Conservation (phyloP, 2,888 invertebrate species). For the Epistrophe grossulariae region DNA sequence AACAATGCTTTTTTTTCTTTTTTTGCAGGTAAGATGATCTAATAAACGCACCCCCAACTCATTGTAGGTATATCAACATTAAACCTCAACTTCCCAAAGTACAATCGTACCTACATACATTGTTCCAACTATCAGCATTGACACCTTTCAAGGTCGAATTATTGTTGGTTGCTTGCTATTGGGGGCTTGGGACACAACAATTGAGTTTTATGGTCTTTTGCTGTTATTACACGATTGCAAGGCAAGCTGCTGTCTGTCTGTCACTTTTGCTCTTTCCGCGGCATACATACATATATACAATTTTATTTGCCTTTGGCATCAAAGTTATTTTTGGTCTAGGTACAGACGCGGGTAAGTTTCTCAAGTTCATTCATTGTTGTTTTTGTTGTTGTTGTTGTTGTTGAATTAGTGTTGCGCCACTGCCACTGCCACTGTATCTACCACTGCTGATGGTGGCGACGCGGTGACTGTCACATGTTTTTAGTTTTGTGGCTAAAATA, state of each 20-base stretch:
- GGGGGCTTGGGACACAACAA: slow-evolving; percentile 1
- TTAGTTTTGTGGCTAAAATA: slow-evolving; percentile 32
- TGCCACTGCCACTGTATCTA: not conserved
- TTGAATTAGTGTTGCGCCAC: not conserved
- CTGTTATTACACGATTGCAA: slow-evolving; percentile 25
- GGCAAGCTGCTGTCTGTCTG: slow-evolving; percentile 32
- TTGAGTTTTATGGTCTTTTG: slow-evolving; percentile 24
- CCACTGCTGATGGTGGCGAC: not conserved
- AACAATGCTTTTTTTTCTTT: no score
- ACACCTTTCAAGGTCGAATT: slow-evolving; percentile 52
- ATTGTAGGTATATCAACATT: not conserved
- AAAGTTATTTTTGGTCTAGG: slow-evolving; percentile 40
- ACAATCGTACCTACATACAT: not conserved
- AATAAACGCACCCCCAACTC: slow-evolving; percentile 10
- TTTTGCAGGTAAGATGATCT: slow-evolving; percentile 59
- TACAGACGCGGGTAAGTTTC: slow-evolving; percentile 20
- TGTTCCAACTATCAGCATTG: slow-evolving; percentile 12
- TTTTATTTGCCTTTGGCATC: slow-evolving; percentile 6
- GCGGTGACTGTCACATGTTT: slow-evolving; percentile 44
- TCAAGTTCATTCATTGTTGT: slow-evolving; percentile 58
- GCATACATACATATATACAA: not conserved
- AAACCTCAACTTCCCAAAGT: not conserved
- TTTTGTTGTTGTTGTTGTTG: not conserved
- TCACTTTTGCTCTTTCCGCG: slow-evolving; percentile 19
- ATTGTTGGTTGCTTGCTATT: slow-evolving; percentile 11